Evolutionary conservation across 2,888 invertebrate genomes (phyloP).

Genomic region (Masnerella sp.): DNA sequence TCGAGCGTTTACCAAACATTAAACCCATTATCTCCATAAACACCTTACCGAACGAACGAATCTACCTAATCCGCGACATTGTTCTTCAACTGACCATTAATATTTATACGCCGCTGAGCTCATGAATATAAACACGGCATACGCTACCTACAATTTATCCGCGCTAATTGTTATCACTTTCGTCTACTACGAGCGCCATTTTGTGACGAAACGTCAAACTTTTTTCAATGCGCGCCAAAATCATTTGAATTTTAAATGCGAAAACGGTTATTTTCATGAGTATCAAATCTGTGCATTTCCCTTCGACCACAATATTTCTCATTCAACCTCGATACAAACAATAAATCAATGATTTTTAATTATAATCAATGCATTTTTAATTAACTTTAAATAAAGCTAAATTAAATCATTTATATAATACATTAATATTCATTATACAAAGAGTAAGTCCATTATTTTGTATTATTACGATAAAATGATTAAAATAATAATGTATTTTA

Average conservation of each 20-base stretch:
- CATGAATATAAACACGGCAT: conserved; percentile 42
- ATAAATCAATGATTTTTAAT: too few species aligned
- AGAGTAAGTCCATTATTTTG: too few species aligned
- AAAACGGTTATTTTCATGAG: too few species aligned
- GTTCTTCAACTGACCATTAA: conserved; percentile 49
- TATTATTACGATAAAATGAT: too few species aligned
- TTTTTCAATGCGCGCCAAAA: conserved; percentile 14
- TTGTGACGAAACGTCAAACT: conserved; percentile 23
- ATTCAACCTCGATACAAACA: too few species aligned
- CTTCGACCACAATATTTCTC: too few species aligned
- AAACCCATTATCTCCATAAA: conserved; percentile 41
- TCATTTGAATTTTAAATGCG: conserved; percentile 22
- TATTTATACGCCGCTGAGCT: conserved; percentile 32
- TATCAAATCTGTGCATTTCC: too few species aligned
- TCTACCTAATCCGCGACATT: conserved; percentile 47
- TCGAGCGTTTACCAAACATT: conserved; percentile 37
- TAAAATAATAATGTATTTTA: too few species aligned
- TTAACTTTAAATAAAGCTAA: too few species aligned
- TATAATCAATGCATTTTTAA: too few species aligned
- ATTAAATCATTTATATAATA: too few species aligned
- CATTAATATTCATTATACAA: too few species aligned
- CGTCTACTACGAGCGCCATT: conserved; percentile 10
- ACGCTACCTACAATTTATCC: conserved; percentile 29
- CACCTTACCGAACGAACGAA: conserved; percentile 45
- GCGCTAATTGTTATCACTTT: conserved; percentile 40